Evolutionary conservation across 2,888 invertebrate genomes (phyloP), one percentile per base, ranked within the genome.

Genomic region (Minunthozetes semirufus): DNA sequence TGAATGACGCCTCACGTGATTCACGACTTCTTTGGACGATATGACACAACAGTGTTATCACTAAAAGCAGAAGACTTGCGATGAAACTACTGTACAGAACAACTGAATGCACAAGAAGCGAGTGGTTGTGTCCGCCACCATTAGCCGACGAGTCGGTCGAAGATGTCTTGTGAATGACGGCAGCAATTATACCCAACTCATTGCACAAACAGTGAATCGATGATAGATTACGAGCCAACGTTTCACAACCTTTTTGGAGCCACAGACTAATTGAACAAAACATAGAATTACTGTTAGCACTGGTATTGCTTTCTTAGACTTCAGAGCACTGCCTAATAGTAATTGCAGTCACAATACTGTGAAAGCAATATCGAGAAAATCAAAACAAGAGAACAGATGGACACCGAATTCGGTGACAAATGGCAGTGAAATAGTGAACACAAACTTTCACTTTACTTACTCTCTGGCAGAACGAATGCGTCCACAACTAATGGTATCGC

Each of bases 1-100:
- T 79, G 71, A 78, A 76, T 50, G 78, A 77, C 11, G 78, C 77
- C 70, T 79, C 76, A 29, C 77, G 53, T 27, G 72, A 61, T 38
- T 66, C 72, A 59, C 72, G 59, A 48, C 68, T 42, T 38, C 71
- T 50, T 53, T 50, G 48, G 15, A 48, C 33, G 29, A 72, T 46
- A 59, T 76, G 74, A 33, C 76, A 38, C 13, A 72, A 63, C 72
- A 76, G 38, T 19, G 75, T 46, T 9, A 63, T 50, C 38, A 75
- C 19, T 19, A 76, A 59, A 63, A 76, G 53, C 9, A 76, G 19
- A 29, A 75, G 29, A 56, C 75, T 66, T 27, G 53, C 13, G n/a
- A 27, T 48, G 13, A 74, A 48, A 59, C 75, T 75, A 5, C 46
- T 19, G 61, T 75, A 75, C n/a, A 76, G 29, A 42, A 70, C 42